These are phyloP conservation scores for Erebia palarica DNA, from an alignment of 2,888 invertebrate genomes.

Conservation along the genomic window DNA sequence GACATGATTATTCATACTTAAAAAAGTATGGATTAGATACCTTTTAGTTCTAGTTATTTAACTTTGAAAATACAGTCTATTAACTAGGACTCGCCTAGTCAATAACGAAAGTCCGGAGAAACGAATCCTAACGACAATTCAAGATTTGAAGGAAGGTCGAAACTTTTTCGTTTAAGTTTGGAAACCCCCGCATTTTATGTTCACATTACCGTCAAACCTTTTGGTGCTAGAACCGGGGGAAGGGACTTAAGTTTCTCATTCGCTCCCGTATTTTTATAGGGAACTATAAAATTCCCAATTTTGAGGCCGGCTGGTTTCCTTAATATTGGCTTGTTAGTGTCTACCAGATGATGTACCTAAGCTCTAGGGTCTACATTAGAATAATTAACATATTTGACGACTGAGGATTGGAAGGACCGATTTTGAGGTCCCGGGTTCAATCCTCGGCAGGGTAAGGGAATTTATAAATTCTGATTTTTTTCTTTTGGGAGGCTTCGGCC, in stretches of 20 bases:
- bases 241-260: conserved; percentile 45
- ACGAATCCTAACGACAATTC: conserved; percentile 52
- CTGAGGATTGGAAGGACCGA: no score
- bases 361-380: neutral
- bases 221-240: conserved; percentile 51
- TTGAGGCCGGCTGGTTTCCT: conserved; percentile 48
- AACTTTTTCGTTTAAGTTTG: conserved; percentile 66
- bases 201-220: conserved; percentile 64
- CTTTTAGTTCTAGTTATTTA: no score
- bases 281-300: conserved; percentile 59
- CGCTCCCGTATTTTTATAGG: conserved; percentile 46
- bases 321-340: conserved; percentile 39
- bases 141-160: conserved; percentile 63
- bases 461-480: no score
- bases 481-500: no score
- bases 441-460: no score
- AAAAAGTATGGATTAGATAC: no score
- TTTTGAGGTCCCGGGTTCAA: no score
- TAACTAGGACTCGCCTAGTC: conserved; percentile 33
- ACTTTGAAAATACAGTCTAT: conserved; percentile 24
- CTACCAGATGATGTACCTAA: conserved; percentile 21
- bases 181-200: conserved; percentile 61
- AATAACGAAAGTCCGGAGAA: conserved; percentile 49
- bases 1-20: no score
- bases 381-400: neutral